These are phyloP conservation scores for Geopemphigus sp. DNA, from an alignment of 1,140 invertebrate species.

Conservation along the genomic window DNA sequence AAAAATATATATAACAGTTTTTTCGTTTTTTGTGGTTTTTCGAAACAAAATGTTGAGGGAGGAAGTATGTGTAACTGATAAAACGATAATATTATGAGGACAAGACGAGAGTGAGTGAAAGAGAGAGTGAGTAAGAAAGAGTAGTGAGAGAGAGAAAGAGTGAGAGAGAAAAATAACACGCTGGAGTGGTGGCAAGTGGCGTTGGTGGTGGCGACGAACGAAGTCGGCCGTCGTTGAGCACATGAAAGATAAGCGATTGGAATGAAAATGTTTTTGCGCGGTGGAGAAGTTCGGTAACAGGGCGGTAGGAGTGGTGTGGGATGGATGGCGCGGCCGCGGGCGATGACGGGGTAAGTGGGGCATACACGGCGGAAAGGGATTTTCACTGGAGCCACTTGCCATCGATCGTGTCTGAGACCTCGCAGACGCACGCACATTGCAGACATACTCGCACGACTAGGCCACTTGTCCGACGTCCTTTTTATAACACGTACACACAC, in stretches of 20 bases:
- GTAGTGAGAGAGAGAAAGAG: no score
- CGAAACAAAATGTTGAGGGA: not conserved
- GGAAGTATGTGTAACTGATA: not conserved
- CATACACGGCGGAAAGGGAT: constrained; percentile 43
- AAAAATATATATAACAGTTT: not conserved
- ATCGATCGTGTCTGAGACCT: constrained; percentile 50
- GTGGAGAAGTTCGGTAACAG: no score
- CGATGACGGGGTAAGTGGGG: constrained; percentile 18
- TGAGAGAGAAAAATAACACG: not conserved
- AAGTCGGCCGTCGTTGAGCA: constrained; percentile 10
- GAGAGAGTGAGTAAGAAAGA: no score
- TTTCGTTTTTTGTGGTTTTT: not conserved
- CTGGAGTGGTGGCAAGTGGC: no score
- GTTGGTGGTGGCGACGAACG: not conserved
- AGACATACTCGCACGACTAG: constrained; percentile 38
- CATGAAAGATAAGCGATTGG: constrained; percentile 46
- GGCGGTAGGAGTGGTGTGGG: not conserved
- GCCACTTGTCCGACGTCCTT: constrained; percentile 43
- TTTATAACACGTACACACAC: constrained; percentile 1
- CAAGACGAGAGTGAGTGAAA: not conserved
- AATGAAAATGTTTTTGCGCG: constrained; percentile 42
- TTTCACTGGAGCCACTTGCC: constrained; percentile 49
- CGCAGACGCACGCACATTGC: constrained; percentile 40
- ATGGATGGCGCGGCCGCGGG: not conserved
- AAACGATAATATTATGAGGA: not conserved